Base-by-base conservation (phyloP, 2,113 vertebrate species). In the Leptosomus discolor region DNA sequence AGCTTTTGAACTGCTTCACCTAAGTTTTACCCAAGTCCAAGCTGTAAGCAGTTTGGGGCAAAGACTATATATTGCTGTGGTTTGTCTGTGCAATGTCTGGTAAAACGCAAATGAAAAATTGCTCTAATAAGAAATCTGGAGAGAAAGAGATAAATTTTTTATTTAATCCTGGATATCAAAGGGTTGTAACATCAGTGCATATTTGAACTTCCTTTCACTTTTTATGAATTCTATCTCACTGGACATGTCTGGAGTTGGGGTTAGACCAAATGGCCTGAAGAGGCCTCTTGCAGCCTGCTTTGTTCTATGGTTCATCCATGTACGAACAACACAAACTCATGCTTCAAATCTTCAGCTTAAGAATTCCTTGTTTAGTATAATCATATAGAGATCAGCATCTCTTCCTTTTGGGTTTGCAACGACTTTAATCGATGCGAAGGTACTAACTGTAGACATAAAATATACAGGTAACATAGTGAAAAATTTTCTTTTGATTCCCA, bases 21-120 rank as follows among this genome's bases (percentile, higher is more conserved):
- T n/a, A 34, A 23, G 4, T 85, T 73, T 90, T 61, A 23, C n/a
- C 1, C 3, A 54, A 77, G 18, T 63, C 11, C 24, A 34, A 74
- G 57, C 7, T 41, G 5, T 64, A 83, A 41, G 21, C 3, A 34
- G 6, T 15, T 58, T 84, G 43, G 19, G 27, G 37, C 8, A 73
- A 36, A 41, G 54, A 17, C 19, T 70, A 12, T 1, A 17, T 67
- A 16, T 11, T 90, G 23, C 23, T 81, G 3, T n/a, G n/a, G n/a
- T 7, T 77, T 63, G 14, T n/a, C 37, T 5, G 2, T 32, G 15
- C 45, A 27, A 21, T 0, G 3, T 32, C 70, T 41, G 11, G 8
- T 36, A 67, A 88, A 81, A 5, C 20, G 7, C 53, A 51, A 76
- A 80, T 32, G 14, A 79, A 90, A 80, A 67, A 27, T 11, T 58